A percentile compares a stretch with the other conserved stretches of the same genome.
Evolutionary conservation across 53 echinoderm and acorn worm genomes (phyloP).

Genomic region (Zoroaster sp.): DNA sequence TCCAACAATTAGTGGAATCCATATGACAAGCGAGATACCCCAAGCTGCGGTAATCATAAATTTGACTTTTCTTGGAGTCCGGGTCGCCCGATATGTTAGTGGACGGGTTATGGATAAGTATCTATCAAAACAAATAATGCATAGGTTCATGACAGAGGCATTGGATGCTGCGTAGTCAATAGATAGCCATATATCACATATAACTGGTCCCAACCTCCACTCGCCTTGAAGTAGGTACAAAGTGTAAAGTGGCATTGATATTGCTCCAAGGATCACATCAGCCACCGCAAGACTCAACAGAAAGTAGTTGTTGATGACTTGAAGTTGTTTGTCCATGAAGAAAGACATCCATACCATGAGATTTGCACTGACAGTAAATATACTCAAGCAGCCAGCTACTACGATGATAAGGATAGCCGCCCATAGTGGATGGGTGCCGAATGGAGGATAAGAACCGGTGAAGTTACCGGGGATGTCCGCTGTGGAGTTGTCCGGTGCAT

Average conservation of each 20-base stretch:
- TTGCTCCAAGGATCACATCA: constrained; percentile 84
- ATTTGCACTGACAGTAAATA: constrained; percentile 91
- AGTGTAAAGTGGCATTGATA: constrained; percentile 94
- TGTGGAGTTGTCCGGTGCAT: neutral
- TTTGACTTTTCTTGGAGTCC: constrained; percentile 90
- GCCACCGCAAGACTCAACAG: constrained; percentile 87
- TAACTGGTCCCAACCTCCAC: constrained; percentile 83
- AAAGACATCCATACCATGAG: constrained; percentile 99
- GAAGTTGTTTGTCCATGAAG: constrained; percentile 95
- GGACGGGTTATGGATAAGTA: constrained; percentile 97
- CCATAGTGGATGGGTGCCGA: constrained; percentile 52
- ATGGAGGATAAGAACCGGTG: neutral
- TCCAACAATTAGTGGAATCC: constrained; percentile 90
- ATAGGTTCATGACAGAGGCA: constrained; percentile 99
- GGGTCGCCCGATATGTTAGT: constrained; percentile 91
- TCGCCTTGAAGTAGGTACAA: constrained; percentile 78
- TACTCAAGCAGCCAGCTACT: constrained; percentile 64
- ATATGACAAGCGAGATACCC: constrained; percentile 82
- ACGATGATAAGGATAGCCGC: constrained; percentile 73
- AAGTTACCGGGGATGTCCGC: neutral
- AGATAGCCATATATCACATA: constrained; percentile 95
- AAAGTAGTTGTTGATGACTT: constrained; percentile 97
- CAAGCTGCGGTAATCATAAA: constrained; percentile 92
- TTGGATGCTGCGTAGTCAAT: constrained; percentile 96
- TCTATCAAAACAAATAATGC: constrained; percentile 99